Evolutionary conservation across 2,113 vertebrate genomes (phyloP).

Genomic region (Panurus biarmicus): DNA sequence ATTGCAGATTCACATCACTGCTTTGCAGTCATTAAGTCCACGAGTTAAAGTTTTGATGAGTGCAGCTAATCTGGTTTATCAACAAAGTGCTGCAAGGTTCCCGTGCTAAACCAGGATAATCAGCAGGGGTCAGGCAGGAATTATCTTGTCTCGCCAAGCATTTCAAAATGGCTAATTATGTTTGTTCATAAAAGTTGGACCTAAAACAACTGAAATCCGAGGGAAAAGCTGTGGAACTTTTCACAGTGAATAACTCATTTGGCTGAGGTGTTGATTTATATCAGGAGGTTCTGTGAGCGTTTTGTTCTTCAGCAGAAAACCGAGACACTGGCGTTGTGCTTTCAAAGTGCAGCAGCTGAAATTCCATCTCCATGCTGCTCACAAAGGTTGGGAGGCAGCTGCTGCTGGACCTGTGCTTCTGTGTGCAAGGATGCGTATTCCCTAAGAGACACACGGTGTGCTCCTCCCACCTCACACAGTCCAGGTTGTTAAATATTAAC

Average conservation of each 20-base stretch:
- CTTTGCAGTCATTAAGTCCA: constrained; percentile 5
- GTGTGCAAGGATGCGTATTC: background rate
- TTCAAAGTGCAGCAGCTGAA: background rate
- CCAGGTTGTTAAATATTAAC: background rate
- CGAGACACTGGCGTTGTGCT: background rate
- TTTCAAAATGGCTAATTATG: constrained; percentile 30
- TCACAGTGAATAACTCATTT: background rate
- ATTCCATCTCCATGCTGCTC: background rate
- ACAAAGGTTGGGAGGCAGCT: background rate
- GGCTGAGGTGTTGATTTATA: background rate
- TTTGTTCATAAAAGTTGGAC: constrained; percentile 7
- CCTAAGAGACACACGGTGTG: rapidly evolving
- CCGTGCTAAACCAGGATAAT: background rate
- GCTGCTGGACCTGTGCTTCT: rapidly evolving
- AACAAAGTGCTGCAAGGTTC: constrained; percentile 6
- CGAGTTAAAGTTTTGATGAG: constrained; percentile 11
- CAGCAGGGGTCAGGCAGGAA: constrained; percentile 46
- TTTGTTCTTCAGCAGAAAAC: background rate
- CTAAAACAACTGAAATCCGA: background rate
- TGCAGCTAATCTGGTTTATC: constrained; percentile 36
- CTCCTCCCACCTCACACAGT: background rate
- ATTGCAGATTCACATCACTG: constrained; percentile 24
- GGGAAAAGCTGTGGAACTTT: constrained; percentile 7
- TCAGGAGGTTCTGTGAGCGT: background rate
- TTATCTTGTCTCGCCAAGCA: constrained; percentile 37